Conservation (phyloP, 2,113 vertebrate genomes). For the Carollia perspicillata region DNA sequence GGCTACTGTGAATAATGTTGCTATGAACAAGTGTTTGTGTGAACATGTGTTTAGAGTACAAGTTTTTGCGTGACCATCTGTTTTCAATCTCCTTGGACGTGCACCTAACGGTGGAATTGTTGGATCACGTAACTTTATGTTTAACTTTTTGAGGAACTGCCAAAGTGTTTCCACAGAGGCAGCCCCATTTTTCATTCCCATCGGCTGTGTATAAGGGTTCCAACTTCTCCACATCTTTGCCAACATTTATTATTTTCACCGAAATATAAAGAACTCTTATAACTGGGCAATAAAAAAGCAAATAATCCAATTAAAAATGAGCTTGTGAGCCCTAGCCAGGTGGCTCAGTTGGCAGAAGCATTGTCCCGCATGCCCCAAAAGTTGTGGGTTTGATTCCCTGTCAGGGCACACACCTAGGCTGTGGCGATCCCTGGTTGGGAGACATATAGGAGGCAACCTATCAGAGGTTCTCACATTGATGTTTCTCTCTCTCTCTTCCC, state of each 20-base stretch:
- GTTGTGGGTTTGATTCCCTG: no score
- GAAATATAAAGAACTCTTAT: neutral
- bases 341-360: no score
- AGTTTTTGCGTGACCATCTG: neutral
- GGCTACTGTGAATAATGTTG: neutral
- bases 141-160: neutral
- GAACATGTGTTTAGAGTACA: neutral
- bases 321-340: no score
- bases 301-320: neutral
- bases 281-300: neutral
- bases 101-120: neutral
- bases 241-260: neutral
- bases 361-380: no score
- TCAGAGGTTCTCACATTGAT: no score
- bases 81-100: neutral
- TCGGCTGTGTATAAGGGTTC: neutral
- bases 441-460: no score
- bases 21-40: neutral
- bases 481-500: no score
- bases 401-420: no score
- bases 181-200: neutral
- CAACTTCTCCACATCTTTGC: neutral
- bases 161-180: neutral
- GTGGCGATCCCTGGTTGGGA: no score
- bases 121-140: neutral